phyloP scores from a whole-genome alignment of 2,797 vertebrate species.

The Dicrostonyx torquatus region DNA sequence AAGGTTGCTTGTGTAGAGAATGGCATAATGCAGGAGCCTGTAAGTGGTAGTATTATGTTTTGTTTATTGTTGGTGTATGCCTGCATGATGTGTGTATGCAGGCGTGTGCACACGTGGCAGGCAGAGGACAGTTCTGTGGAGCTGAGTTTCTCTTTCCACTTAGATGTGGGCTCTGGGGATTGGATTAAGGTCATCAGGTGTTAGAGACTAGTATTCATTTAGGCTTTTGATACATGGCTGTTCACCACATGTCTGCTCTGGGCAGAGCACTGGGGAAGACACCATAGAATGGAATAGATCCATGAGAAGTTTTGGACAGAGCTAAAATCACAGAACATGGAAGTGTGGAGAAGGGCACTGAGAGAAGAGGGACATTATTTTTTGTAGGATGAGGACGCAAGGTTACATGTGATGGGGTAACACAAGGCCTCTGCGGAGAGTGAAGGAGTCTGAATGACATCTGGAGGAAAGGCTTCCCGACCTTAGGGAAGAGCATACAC shows the following conservation, averaged over 20 bases:
- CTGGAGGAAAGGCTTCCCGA: background rate
- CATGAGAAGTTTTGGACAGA: background rate
- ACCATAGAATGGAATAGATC: background rate
- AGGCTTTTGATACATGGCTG: background rate
- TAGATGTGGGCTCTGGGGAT: background rate
- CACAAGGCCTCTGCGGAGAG: fast-evolving
- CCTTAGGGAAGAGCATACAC: background rate
- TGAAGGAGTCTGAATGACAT: background rate
- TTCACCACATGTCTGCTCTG: background rate
- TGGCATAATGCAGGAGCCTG: background rate
- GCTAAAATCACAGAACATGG: background rate
- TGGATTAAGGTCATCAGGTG: background rate
- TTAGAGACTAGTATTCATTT: background rate
- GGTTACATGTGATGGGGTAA: background rate
- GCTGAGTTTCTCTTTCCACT: background rate
- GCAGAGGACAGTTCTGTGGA: background rate
- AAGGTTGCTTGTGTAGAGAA: background rate
- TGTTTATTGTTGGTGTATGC: background rate
- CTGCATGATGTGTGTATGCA: background rate
- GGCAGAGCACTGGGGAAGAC: background rate
- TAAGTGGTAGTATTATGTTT: background rate
- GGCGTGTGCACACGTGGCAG: background rate
- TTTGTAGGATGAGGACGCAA: background rate
- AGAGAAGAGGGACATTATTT: background rate
- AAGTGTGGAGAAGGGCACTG: background rate